phyloP scores from a whole-genome alignment of 2,888 invertebrate species.

The Mimumesa dahlbomi region DNA sequence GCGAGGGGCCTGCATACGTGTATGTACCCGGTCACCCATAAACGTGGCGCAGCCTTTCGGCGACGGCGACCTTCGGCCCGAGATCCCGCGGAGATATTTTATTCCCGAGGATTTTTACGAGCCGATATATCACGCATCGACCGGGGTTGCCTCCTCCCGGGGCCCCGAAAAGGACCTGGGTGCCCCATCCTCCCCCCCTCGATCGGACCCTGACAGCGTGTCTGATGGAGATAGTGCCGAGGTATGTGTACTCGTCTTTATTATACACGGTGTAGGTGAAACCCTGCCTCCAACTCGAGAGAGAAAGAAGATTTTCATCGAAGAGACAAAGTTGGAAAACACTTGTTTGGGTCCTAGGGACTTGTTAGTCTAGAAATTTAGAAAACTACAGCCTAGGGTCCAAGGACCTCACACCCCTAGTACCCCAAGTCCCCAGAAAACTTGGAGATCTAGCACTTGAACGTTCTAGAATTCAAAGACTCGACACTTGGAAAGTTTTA shows the following conservation, averaged over 20 bases:
- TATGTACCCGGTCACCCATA: constrained; percentile 64
- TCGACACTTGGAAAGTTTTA: too few relatives aligned
- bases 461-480: too few relatives aligned
- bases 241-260: neutral
- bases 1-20: constrained; percentile 32
- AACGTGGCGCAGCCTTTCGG: constrained; percentile 73
- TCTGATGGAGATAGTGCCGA: neutral
- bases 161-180: constrained; percentile 47
- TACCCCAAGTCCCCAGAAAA: too few relatives aligned
- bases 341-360: too few relatives aligned
- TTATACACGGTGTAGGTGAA: constrained; percentile 1
- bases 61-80: constrained; percentile 78
- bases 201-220: neutral
- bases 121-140: constrained; percentile 80
- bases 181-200: constrained; percentile 25
- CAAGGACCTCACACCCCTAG: too few relatives aligned
- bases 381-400: too few relatives aligned
- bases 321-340: too few relatives aligned
- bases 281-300: too few relatives aligned
- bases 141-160: constrained; percentile 55
- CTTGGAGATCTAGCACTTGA: too few relatives aligned
- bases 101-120: constrained; percentile 79
- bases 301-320: too few relatives aligned
- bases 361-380: too few relatives aligned
- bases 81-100: constrained; percentile 79